A percentile compares a stretch with the other conserved stretches of the same genome.
phyloP scores from a whole-genome alignment of 2,888 invertebrate genomes.

The Heteromurus nitidus region DNA sequence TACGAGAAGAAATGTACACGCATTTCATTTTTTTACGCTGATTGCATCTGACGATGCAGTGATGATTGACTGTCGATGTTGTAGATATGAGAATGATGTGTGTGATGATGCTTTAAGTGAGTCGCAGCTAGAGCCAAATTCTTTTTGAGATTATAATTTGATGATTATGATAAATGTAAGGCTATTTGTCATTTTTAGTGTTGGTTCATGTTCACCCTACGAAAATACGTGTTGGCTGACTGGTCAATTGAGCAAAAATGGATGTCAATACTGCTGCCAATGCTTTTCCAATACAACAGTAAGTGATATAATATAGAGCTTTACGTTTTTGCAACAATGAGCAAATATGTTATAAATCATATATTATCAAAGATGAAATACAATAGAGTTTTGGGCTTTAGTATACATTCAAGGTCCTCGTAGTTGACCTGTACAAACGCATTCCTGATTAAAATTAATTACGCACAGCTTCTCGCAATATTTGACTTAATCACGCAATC shows the following conservation, averaged over 20 bases:
- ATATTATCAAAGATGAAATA: too few species aligned
- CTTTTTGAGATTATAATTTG: too few species aligned
- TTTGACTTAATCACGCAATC: constrained; percentile 25
- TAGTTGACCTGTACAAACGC: neutral
- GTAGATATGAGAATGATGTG: too few species aligned
- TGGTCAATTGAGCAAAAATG: constrained; percentile 99
- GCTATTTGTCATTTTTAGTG: constrained; percentile 81
- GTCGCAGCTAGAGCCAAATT: too few species aligned
- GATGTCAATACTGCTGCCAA: constrained; percentile 90
- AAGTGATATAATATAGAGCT: too few species aligned
- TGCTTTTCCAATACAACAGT: constrained; percentile 94
- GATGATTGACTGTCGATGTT: too few species aligned
- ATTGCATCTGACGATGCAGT: too few species aligned
- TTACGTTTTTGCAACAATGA: neutral
- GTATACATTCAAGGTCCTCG: too few species aligned
- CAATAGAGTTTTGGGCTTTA: too few species aligned
- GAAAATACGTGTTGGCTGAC: constrained; percentile 90
- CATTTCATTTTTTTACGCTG: too few species aligned
- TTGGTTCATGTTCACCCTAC: constrained; percentile 92
- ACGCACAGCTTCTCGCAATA: constrained; percentile 1
- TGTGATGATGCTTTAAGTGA: too few species aligned
- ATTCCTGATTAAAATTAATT: constrained; percentile 53
- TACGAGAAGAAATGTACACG: too few species aligned
- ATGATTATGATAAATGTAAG: constrained; percentile 64
- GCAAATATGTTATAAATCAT: neutral